Evolutionary conservation across 2,888 invertebrate species (phyloP).

Genomic region (Cataglyphis livida): DNA sequence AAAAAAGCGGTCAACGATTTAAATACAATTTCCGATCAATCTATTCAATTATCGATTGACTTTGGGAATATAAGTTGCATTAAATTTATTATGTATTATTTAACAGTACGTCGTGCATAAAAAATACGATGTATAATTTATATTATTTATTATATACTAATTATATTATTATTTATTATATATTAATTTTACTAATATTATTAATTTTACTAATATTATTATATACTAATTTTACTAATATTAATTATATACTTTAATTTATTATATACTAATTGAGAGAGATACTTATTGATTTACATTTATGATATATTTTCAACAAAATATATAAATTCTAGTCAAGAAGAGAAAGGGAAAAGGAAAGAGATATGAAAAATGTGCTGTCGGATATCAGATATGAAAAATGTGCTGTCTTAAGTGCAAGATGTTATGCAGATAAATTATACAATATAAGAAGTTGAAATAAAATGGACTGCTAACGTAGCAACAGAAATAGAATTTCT

Average conservation of each 20-base stretch:
- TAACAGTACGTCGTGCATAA: neutral
- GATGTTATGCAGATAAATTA: neutral
- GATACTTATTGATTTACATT: neutral
- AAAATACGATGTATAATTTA: neutral
- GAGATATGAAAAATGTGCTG: neutral
- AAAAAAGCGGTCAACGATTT: neutral
- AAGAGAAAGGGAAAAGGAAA: neutral
- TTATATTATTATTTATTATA: neutral
- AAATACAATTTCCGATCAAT: neutral
- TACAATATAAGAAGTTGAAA: neutral
- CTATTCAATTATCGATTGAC: neutral
- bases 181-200: too few relatives aligned
- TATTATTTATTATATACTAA: neutral
- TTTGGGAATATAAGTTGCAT: neutral
- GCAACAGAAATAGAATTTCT: neutral
- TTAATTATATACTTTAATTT: neutral
- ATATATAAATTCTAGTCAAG: neutral
- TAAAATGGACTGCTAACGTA: neutral
- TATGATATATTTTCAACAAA: neutral
- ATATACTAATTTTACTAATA: neutral
- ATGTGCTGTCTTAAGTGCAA: neutral
- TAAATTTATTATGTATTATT: neutral
- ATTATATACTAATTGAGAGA: neutral
- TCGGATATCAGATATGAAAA: neutral
- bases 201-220: neutral